Evolutionary conservation across 2,888 invertebrate genomes (phyloP), one percentile per base, ranked within the genome.

Genomic region (Deilephila elpenor): DNA sequence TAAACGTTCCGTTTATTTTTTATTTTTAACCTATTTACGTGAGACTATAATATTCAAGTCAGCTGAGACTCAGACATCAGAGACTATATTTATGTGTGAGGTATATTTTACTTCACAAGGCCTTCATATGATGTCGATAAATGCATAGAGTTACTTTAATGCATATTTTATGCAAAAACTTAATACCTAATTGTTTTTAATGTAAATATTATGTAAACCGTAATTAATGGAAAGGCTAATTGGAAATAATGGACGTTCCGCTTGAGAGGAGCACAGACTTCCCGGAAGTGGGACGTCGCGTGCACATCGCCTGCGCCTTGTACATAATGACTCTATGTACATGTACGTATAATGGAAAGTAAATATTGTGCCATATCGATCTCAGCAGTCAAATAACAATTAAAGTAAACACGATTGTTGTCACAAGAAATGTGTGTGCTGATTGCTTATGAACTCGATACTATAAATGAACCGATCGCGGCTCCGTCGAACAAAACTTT

Each of bases 391-490:
- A 51, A 59, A 32, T 29, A 37, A 61, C 71, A 62, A 71, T 72
- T 75, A 60, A 73, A 72, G 75, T 60, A 64, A 34, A 59, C 34
- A 61, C 32, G 14, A 72, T 61, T 71, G 60, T 60, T 74, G 78
- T 70, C 71, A 67, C 64, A 74, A 71, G 73, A 59, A 60, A 44
- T 37, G 32, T 44, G 51, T 71, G 67, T 74, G 76, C 75, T 77
- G 75, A 88, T 86, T 83, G 82, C 82, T 86, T 85, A 80, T 75
- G 85, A 84, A 89, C 91, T 90, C 90, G 90, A 89, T 88, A 88
- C 84, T 82, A 84, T 87, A 25, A 87, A 84, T 82, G 83, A 82
- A 83, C 82, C 82, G 86, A 87, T 86, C 84, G 84, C 78, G 77
- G 77, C 76, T 80, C 79, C 80, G 56, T 80, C 84, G 83, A 83